phyloP scores from a whole-genome alignment of 1,140 invertebrate genomes.

The Tetragonula clypearis region DNA sequence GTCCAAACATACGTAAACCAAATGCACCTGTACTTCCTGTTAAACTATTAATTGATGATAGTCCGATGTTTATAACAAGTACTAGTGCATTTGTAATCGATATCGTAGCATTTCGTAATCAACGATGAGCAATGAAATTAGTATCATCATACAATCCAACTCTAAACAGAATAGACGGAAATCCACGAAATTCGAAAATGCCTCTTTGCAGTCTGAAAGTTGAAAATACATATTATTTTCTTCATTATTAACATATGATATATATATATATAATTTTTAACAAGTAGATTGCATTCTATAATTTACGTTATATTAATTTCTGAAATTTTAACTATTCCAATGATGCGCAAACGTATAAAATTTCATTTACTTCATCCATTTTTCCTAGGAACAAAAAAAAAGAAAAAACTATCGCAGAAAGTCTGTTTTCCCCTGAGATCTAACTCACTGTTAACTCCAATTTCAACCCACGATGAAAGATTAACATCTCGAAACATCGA shows the following conservation, averaged over 20 bases:
- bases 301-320: no score
- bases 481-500: neutral
- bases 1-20: neutral
- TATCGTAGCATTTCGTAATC: neutral
- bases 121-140: neutral
- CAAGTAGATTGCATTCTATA: no score
- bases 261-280: no score
- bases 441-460: no score
- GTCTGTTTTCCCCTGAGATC: no score
- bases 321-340: no score
- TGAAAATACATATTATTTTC: neutral
- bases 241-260: no score
- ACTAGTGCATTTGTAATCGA: neutral
- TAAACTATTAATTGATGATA: constrained; percentile 1
- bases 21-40: neutral
- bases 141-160: neutral
- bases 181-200: neutral
- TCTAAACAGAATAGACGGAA: neutral
- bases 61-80: neutral
- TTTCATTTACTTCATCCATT: no score
- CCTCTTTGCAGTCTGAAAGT: neutral
- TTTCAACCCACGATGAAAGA: neutral
- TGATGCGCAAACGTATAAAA: no score
- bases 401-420: no score
- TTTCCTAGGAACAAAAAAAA: no score